Conservation (phyloP, 2,113 vertebrate genomes). For the Deroptyus accipitrinus region DNA sequence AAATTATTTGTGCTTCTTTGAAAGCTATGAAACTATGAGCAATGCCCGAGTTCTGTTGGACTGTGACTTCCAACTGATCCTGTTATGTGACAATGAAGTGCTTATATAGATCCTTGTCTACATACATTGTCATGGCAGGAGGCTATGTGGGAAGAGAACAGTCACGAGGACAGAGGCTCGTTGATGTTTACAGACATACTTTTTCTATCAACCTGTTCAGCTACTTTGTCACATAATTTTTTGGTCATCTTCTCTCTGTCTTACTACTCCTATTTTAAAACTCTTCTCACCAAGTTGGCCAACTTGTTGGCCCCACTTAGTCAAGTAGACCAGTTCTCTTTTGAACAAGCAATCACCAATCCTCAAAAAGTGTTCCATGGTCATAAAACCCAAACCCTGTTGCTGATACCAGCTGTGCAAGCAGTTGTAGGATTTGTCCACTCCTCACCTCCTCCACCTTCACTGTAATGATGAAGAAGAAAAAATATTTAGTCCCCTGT, state of each 20-base stretch:
- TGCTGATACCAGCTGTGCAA: background rate
- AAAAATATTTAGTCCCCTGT: background rate
- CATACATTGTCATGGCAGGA: background rate
- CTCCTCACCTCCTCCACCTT: background rate
- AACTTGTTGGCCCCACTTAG: background rate
- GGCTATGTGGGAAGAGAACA: fast-evolving
- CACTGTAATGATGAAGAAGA: background rate
- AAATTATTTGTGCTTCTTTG: background rate
- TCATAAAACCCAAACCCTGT: background rate
- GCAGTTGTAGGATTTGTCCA: background rate
- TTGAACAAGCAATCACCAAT: background rate
- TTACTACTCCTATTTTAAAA: background rate
- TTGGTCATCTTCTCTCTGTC: background rate
- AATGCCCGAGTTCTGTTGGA: background rate
- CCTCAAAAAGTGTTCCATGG: background rate
- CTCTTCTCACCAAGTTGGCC: background rate
- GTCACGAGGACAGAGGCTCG: background rate
- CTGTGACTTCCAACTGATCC: background rate
- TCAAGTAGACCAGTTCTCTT: background rate
- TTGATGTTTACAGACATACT: background rate
- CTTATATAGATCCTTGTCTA: background rate
- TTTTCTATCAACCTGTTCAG: background rate
- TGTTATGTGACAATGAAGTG: background rate
- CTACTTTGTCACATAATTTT: background rate
- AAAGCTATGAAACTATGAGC: background rate